Evolutionary conservation across 92 coral and sea anemone genomes (phyloP).

Genomic region (Blastomussa wellsi): DNA sequence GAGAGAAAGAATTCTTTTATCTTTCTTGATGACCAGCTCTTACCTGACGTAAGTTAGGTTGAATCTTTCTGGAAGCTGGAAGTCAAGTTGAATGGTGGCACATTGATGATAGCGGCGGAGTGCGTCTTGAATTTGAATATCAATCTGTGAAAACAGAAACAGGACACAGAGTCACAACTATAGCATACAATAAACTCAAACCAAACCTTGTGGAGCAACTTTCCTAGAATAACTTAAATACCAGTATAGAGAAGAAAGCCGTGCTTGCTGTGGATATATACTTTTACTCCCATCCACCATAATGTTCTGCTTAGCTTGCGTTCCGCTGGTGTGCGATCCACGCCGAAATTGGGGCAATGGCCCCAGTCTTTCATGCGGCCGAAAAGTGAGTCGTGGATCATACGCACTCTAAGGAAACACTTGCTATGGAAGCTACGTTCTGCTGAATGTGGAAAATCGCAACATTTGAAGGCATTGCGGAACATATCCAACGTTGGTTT

Average conservation of each 20-base stretch:
- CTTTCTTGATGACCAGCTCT: constrained; percentile 1
- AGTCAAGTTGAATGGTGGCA: constrained; percentile 98
- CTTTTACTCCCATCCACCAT: not conserved
- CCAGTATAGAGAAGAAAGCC: not conserved
- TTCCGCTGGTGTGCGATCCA: too few species aligned
- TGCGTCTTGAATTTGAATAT: constrained; percentile 94
- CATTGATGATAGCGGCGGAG: constrained; percentile 93
- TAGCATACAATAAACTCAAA: not conserved
- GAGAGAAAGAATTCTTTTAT: not conserved
- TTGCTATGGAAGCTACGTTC: too few species aligned
- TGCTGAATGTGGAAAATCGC: not conserved
- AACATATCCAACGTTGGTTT: too few species aligned
- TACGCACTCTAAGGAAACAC: too few species aligned
- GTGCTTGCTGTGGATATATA: not conserved
- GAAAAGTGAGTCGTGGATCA: too few species aligned
- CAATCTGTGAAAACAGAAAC: constrained; percentile 62
- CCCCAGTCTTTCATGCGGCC: too few species aligned
- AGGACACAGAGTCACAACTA: not conserved
- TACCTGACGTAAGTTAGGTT: constrained; percentile 84
- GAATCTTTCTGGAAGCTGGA: constrained; percentile 96
- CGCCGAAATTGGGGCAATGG: too few species aligned
- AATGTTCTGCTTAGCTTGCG: too few species aligned
- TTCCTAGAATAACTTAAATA: not conserved
- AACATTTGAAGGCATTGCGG: too few species aligned
- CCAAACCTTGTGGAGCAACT: not conserved